Evolutionary conservation across 1,140 invertebrate species (phyloP), one percentile per base, ranked within the genome.

Genomic region (Plutomurus gul): DNA sequence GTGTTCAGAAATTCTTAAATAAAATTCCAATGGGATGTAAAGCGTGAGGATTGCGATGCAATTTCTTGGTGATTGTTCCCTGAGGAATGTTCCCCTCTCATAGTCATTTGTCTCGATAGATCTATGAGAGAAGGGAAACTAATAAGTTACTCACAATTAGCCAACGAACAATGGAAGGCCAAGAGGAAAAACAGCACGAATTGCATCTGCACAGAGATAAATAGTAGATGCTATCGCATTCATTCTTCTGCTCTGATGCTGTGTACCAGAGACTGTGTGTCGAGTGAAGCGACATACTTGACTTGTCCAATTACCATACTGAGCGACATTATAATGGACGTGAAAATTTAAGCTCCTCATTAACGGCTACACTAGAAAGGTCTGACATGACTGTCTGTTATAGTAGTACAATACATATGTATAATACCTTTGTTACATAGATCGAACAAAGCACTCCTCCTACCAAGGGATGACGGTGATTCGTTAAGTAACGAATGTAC

Each of bases 71-170:
- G 39, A n/a, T 60, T 60, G 51, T 65, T 33, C 27, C 4, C 8
- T 30, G 25, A n/a, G 56, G 56, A 65, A 65, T 65, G 25, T 13
- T 10, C 5, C 7, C 18, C 27, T 16, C 27, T 65, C 16, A 6
- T 33, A 36, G 56, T 65, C 2, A 65, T 65, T 65, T 33, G 47
- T 51, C 20, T 51, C 20, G 4, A 10, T 10, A 51, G 56, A 65
- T 65, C 13, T 65, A 65, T 30, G 56, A 65, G 16, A 2, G 18
- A n/a, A 30, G 10, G 16, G 30, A 36, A 65, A 65, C 27, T 36
- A 65, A 65, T 65, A 65, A 33, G 56, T 65, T 65, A 65, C 30
- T 65, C 36, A 30, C 56, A 65, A 65, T 65, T 65, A 65, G 56
- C 56, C 10, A 4, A 33, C 6, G 13, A n/a, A 16, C 25, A n/a